These are phyloP conservation scores for Zootoca vivipara DNA, from an alignment of 2,113 vertebrate species.

Conservation along the genomic window DNA sequence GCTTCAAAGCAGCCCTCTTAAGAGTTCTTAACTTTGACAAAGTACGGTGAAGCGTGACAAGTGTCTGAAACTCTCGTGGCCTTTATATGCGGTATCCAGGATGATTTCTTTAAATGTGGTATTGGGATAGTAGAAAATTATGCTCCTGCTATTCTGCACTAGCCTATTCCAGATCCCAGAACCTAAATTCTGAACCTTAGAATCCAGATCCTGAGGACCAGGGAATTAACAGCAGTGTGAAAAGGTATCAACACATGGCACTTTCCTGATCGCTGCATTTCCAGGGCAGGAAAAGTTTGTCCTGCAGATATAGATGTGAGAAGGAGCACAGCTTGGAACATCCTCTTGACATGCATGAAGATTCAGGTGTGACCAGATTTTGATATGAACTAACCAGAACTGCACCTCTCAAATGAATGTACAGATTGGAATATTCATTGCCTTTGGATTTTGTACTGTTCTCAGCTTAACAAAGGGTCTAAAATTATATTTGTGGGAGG, in stretches of 20 bases:
- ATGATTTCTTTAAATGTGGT: background rate
- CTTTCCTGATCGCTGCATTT: background rate
- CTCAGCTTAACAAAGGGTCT: too few species aligned
- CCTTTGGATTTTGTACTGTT: too few species aligned
- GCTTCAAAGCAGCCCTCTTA: background rate
- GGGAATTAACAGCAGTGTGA: background rate
- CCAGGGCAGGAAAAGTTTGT: background rate
- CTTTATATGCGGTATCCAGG: too few species aligned
- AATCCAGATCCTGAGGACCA: background rate
- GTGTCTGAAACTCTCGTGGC: background rate
- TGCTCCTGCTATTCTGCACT: background rate
- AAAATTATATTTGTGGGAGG: too few species aligned
- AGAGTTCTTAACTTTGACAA: background rate
- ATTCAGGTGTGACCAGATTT: too few species aligned
- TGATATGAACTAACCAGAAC: too few species aligned
- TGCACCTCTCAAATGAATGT: too few species aligned
- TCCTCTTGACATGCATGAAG: background rate
- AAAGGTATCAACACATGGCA: background rate
- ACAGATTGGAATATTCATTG: too few species aligned
- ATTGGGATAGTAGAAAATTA: background rate
- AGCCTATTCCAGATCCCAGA: background rate
- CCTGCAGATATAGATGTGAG: background rate
- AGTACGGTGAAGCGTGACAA: background rate
- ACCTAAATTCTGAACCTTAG: background rate
- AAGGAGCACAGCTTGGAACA: background rate